Base-by-base conservation (phyloP, 2,888 invertebrate genomes). In the Drosophila pegasa region DNA sequence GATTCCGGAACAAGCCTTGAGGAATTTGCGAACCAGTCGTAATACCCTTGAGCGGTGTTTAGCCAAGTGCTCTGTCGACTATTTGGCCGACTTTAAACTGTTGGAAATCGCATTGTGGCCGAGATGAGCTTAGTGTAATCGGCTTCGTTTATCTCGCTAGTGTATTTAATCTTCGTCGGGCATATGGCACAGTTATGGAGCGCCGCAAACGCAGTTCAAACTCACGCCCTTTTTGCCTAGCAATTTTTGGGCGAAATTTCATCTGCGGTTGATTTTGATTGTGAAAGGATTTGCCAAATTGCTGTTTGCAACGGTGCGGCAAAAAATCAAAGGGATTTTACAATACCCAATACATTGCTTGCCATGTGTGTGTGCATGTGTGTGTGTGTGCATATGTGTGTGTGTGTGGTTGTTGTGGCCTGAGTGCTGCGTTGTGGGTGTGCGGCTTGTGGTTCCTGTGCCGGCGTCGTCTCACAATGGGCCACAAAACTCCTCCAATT, bases 211-310 rank as follows among this genome's bases (percentile, higher is more conserved):
- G 22, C 66, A 37, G 56, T 41, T 56, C 52, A 25, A 43, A n/a
- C 77, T 76, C 73, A 61, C 74, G 60, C 78, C 35, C 58, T 35
- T 35, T 77, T 67, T 59, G 75, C 74, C 58, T 75, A 75, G 69
- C 80, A 76, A 71, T 80, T 77, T 52, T 80, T 72, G 83, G 87
- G 78, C 62, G 80, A 88, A 84, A 86, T 88, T 88, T 88, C 88
- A 89, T 89, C 90, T 90, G 90, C 80, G 90, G 90, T 90, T 90
- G 90, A 90, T 88, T 90, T 90, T 90, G 89, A 90, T 90, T 90
- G 90, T 90, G 88, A 90, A 90, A 89, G 90, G 90, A 90, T 90
- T 90, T 90, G 77, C 81, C 82, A 89, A 90, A 90, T 90, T 90
- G 89, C 89, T 90, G 90, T 86, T 88, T 88, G 88, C 84, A 88